These are phyloP conservation scores for Sciurus vulgaris DNA, from an alignment of 2,797 vertebrate species.

Conservation along the genomic window DNA sequence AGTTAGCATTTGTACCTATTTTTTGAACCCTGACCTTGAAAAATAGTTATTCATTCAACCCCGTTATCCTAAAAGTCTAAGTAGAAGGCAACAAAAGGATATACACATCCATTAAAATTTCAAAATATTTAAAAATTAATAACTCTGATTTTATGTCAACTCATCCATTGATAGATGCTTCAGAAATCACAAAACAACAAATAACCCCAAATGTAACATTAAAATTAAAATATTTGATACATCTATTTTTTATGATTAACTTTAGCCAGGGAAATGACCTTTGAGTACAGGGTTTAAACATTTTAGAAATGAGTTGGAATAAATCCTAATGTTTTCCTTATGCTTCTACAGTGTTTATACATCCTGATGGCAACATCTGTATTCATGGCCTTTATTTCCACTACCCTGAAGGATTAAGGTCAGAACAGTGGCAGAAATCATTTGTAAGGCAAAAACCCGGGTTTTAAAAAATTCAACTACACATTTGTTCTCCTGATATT, in stretches of 20 bases:
- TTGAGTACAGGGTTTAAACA: not conserved
- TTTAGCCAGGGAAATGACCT: constrained; percentile 14
- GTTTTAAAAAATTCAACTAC: not conserved
- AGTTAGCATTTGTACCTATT: not conserved
- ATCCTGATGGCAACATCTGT: not conserved
- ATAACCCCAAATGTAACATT: not conserved
- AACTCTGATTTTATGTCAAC: not conserved
- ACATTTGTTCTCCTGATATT: constrained; percentile 49
- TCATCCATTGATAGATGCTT: not conserved
- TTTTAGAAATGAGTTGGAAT: constrained; percentile 51
- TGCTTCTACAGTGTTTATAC: not conserved
- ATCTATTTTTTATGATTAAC: not conserved
- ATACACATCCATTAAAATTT: not conserved
- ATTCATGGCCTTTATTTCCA: constrained; percentile 26
- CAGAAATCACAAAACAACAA: not conserved
- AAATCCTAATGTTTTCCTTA: constrained; percentile 6
- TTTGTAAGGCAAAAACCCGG: constrained; percentile 48
- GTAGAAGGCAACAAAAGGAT: not conserved
- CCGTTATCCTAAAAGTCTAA: not conserved
- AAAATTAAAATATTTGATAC: not conserved
- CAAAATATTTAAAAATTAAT: not conserved
- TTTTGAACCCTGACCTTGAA: constrained; percentile 10
- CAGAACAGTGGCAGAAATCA: constrained; percentile 24
- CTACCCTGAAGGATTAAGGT: constrained; percentile 22
- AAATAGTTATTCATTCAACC: constrained; percentile 33